Evolutionary conservation across 2,113 vertebrate species (phyloP), one percentile per base, ranked within the genome.

Genomic region (Neotoma lepida): DNA sequence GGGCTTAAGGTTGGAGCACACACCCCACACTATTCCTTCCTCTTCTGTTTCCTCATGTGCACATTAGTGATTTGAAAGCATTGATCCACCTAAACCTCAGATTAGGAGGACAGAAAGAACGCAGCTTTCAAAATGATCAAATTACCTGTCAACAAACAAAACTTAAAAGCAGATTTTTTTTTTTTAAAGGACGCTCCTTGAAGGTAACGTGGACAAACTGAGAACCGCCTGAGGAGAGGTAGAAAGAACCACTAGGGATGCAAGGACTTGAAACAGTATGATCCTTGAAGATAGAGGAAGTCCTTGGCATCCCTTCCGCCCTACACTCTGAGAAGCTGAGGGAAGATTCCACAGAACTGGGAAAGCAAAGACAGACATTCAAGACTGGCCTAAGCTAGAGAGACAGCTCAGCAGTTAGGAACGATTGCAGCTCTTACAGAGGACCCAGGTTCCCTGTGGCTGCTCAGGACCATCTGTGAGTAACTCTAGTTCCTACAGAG

Each of bases 141-240:
- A 92, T 44, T n/a, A 82, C 81, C 30, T 41, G 70, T 17, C 64
- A 94, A 66, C 39, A 77, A 87, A 86, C 63, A 93, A 88, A n/a
- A 49, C n/a, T 58, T 73, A 51, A 91, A 73, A 82, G 54, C 8
- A n/a, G 33, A 6, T 17, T 30, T 26, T 17, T 22, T 39, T 71
- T 22, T 73, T 76, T 2, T 3, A 26, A 49, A 33, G 30, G 9
- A 18, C 5, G 7, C 9, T 51, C 71, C 41, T 81, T 93, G 44
- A n/a, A 20, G 9, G 49, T 49, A 61, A 86, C 2, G 12, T 39
- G 35, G 28, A 87, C 17, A 81, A 88, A 94, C 70, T 14, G 33
- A 77, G 61, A 91, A 81, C 86, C 26, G 8, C 56, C 44, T 77
- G 28, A 30, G 46, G 13, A 84, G n/a, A 92, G 30, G 9, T 33